Evolutionary conservation across 1,140 invertebrate genomes (phyloP).

Genomic region (Sitophilus oryzae): DNA sequence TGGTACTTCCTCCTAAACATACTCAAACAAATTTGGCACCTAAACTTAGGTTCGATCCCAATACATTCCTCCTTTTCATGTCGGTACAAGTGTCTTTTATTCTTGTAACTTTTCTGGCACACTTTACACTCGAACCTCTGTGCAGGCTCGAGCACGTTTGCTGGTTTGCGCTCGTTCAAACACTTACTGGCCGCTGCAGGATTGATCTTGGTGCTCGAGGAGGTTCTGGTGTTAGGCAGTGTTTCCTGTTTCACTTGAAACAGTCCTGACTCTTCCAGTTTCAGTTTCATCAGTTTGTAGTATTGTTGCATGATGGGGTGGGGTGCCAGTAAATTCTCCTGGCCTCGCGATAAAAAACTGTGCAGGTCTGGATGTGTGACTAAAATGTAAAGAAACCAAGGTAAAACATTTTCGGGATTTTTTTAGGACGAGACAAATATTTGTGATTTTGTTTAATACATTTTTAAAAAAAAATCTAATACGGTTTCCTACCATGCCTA

Average conservation of each 20-base stretch:
- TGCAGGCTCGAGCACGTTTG: constrained; percentile 10
- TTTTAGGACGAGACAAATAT: too few relatives aligned
- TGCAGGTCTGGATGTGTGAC: background rate
- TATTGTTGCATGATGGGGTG: constrained; percentile 10
- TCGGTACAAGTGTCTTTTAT: constrained; percentile 46
- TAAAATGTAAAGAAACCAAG: too few relatives aligned
- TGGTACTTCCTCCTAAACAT: constrained; percentile 57
- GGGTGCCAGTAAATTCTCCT: constrained; percentile 16
- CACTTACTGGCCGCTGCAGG: background rate
- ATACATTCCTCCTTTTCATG: constrained; percentile 57
- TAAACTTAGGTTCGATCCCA: constrained; percentile 60
- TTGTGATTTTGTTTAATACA: too few relatives aligned
- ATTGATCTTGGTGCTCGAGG: background rate
- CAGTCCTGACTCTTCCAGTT: constrained; percentile 11
- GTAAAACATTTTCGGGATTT: too few relatives aligned
- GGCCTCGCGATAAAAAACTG: constrained; percentile 7
- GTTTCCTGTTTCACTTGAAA: too few relatives aligned
- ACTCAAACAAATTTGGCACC: constrained; percentile 56
- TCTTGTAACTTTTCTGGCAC: constrained; percentile 50
- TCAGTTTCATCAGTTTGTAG: constrained; percentile 18
- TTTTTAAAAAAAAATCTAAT: too few relatives aligned
- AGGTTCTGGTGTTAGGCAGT: background rate
- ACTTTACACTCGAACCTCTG: constrained; percentile 37
- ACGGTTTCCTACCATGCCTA: too few relatives aligned
- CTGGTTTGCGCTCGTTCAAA: constrained; percentile 17